A percentile compares a stretch with the other conserved stretches of the same genome.
Evolutionary conservation across 2,888 invertebrate species (phyloP).

Genomic region (Asteroscopus sphinx): DNA sequence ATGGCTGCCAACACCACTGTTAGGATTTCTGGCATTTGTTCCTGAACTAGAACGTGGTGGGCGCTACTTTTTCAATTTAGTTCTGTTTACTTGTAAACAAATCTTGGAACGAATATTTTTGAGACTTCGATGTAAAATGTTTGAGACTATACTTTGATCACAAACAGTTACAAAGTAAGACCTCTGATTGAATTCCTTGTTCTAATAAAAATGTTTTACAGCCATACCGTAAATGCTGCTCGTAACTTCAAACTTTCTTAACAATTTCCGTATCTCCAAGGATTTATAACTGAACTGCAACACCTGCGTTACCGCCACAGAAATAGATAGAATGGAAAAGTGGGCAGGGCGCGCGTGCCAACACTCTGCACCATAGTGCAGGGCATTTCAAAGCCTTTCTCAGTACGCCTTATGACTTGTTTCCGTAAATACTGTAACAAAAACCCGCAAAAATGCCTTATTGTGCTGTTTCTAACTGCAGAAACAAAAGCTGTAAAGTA

Average conservation of each 20-base stretch:
- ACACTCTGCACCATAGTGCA: no score
- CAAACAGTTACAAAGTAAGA: not conserved
- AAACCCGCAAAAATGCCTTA: no score
- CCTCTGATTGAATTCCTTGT: not conserved
- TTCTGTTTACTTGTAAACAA: slow-evolving; percentile 17
- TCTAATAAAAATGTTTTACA: not conserved
- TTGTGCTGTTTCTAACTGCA: no score
- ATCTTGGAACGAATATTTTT: not conserved
- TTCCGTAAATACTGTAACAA: no score
- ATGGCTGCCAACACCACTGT: slow-evolving; percentile 71
- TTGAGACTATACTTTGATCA: not conserved
- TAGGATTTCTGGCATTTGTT: slow-evolving; percentile 63
- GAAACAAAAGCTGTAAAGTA: no score
- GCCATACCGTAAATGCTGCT: slow-evolving; percentile 4
- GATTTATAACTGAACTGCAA: slow-evolving; percentile 27
- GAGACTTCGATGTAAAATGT: no score
- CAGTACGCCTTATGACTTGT: no score
- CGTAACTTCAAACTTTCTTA: slow-evolving; percentile 28
- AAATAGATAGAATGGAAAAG: no score
- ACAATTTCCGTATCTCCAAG: slow-evolving; percentile 19
- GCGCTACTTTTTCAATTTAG: slow-evolving; percentile 27
- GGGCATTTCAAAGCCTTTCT: no score
- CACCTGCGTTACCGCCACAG: slow-evolving; percentile 37
- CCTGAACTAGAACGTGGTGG: slow-evolving; percentile 35
- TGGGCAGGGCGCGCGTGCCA: no score